Evolutionary conservation across 2,797 vertebrate genomes (phyloP), one percentile per base, ranked within the genome.

Genomic region (Gallinago solitaria): DNA sequence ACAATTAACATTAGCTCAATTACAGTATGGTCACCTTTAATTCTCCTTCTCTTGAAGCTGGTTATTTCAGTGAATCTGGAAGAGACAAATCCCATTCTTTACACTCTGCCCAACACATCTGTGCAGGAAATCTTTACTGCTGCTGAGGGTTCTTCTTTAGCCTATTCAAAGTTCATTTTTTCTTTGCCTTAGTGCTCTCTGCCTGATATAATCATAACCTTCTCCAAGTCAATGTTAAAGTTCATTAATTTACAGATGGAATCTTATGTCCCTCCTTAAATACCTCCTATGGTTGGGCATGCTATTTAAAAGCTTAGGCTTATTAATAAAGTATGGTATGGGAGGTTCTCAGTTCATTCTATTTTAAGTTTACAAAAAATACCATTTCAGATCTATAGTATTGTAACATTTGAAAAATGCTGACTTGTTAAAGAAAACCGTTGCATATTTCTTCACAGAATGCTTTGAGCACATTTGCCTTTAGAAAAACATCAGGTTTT

Each of bases 341-440:
- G 53, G 32, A 87, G 32, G 56, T 70, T 68, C 28, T 70, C 35
- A 85, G 23, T 83, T 96, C 8, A 39, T 75, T 77, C 45, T 85
- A 41, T 76, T 93, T 86, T 70, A 80, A n/a, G 41, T 50, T 91
- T 61, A 78, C 43, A 12, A 91, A 78, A 92, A 91, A 80, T 74
- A 60, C 18, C 16, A 56, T 91, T 90, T 89, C 16, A 71, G 12
- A 60, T 68, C n/a, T 73, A 63, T 37, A 50, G 15, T 48, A 70
- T 53, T 76, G n/a, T 89, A 93, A 64, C 51, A 85, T 80, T 91
- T 91, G 27, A 73, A 89, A 94, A 96, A 87, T 93, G 32, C 56
- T 92, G 71, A 83, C 39, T 87, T 89, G 14, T 86, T 93, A 74
- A 82, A 76, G 67, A 39, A 32, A 78, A 71, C 45, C 18, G 8